Conservation (phyloP, 2,113 vertebrate genomes). For the Tympanuchus pallidicinctus region DNA sequence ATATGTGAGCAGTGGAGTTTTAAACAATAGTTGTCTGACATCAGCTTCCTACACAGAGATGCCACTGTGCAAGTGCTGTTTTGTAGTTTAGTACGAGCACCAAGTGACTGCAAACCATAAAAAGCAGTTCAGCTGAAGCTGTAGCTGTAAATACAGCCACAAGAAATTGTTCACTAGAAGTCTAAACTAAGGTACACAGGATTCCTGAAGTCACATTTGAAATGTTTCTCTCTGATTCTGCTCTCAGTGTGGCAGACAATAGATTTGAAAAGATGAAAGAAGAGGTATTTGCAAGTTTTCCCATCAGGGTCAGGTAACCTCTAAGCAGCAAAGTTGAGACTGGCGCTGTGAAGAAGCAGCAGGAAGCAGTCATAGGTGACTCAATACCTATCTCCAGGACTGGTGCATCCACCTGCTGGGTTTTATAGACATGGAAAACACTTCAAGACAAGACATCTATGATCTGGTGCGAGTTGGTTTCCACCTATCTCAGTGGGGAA, state of each 20-base stretch:
- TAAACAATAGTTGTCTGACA: slow-evolving; percentile 29
- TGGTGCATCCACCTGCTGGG: background rate
- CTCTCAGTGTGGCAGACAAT: background rate
- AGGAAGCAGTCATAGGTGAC: background rate
- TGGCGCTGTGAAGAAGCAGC: background rate
- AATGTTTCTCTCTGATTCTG: background rate
- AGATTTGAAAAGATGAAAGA: background rate
- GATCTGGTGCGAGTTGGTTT: background rate
- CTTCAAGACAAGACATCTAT: background rate
- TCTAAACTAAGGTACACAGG: background rate
- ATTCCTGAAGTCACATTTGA: slow-evolving; percentile 7
- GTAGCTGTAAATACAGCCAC: slow-evolving; percentile 21
- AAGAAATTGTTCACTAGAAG: background rate
- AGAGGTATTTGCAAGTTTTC: background rate
- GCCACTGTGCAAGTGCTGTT: slow-evolving; percentile 8
- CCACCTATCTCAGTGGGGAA: background rate
- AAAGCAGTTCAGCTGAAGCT: slow-evolving; percentile 31
- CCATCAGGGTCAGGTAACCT: background rate
- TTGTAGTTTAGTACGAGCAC: background rate
- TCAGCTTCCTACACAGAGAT: slow-evolving; percentile 22
- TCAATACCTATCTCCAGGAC: background rate
- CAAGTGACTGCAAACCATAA: background rate
- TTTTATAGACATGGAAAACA: background rate
- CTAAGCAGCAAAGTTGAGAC: background rate
- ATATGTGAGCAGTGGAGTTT: background rate